These are phyloP conservation scores for Melanotaenia nigrans DNA, from an alignment of 2,797 vertebrate species.

Conservation along the genomic window DNA sequence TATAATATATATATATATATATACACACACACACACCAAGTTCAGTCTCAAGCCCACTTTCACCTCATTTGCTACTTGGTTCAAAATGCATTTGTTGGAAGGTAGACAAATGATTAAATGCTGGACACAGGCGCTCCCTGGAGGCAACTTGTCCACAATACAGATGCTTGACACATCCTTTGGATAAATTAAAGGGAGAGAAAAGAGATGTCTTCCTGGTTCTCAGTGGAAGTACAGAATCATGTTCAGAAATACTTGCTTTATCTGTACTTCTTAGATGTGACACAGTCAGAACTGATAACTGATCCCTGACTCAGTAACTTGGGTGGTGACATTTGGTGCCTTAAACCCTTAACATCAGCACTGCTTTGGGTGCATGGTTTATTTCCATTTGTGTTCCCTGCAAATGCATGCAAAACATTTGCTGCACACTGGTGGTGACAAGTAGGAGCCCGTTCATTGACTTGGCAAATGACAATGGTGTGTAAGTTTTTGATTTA, in stretches of 20 bases:
- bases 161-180: not conserved
- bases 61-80: no score
- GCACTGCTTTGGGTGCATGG: not conserved
- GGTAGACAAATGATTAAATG: constrained; percentile 22
- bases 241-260: no score
- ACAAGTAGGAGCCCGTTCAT: not conserved
- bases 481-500: constrained; percentile 22
- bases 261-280: no score
- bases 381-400: not conserved
- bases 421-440: not conserved
- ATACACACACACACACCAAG: no score
- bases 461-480: not conserved
- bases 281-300: no score
- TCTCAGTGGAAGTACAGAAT: no score
- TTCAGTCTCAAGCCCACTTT: not conserved
- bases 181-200: not conserved
- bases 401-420: not conserved
- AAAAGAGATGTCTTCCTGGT: not conserved
- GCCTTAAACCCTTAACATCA: not conserved
- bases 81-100: not conserved
- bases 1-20: no score
- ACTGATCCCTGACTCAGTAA: no score
- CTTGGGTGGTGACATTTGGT: no score
- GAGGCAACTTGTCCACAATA: constrained; percentile 43
- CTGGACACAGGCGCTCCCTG: constrained; percentile 67